A percentile compares a stretch with the other conserved stretches of the same genome.
Evolutionary conservation across 2,113 vertebrate genomes (phyloP).

Genomic region (Ariopsis seemanni): DNA sequence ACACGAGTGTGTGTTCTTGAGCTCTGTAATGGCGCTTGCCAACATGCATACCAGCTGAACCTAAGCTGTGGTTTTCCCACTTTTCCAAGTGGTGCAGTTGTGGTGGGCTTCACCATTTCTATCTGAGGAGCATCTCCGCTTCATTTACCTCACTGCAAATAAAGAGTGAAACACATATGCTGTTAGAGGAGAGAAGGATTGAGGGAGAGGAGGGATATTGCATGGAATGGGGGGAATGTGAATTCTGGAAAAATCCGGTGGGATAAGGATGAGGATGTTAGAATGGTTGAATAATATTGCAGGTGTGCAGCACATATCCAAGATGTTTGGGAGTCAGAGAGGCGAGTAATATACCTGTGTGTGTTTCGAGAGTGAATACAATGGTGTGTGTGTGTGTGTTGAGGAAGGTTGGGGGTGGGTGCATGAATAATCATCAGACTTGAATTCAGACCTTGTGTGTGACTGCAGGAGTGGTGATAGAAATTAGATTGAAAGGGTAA

Average conservation of each 20-base stretch:
- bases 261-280: neutral
- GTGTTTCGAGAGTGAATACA: slow-evolving; percentile 20
- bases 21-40: slow-evolving; percentile 37
- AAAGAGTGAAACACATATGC: neutral
- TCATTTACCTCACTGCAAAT: slow-evolving; percentile 52
- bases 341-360: slow-evolving; percentile 4
- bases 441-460: slow-evolving; percentile 28
- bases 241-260: slow-evolving; percentile 39
- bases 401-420: slow-evolving; percentile 19
- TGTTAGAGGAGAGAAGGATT: slow-evolving; percentile 21
- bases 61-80: slow-evolving; percentile 54
- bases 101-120: slow-evolving; percentile 42
- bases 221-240: slow-evolving; percentile 58
- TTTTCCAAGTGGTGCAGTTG: slow-evolving; percentile 56
- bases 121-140: slow-evolving; percentile 44
- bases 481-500: slow-evolving; percentile 26
- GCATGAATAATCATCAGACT: slow-evolving; percentile 41
- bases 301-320: neutral
- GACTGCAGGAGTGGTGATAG: slow-evolving; percentile 27
- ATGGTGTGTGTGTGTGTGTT: slow-evolving; percentile 36
- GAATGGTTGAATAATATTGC: neutral
- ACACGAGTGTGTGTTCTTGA: slow-evolving; percentile 37
- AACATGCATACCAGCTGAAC: slow-evolving; percentile 52
- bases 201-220: slow-evolving; percentile 23
- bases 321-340: neutral